phyloP scores from a whole-genome alignment of 2,113 vertebrate species.

The Bostrychus sinensis region DNA sequence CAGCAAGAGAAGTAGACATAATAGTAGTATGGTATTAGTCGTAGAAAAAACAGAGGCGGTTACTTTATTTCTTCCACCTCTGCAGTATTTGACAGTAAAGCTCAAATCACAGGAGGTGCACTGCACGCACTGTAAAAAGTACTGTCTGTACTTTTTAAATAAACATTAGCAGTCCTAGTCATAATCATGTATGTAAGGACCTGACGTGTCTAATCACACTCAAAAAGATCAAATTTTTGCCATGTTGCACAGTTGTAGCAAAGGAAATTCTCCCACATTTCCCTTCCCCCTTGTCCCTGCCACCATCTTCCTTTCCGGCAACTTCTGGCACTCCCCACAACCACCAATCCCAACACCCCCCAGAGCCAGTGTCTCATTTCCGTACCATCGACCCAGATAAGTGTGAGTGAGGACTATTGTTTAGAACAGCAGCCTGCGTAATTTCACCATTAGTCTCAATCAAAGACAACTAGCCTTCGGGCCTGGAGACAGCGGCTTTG shows the following conservation, averaged over 20 bases:
- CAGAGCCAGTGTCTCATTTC: constrained; percentile 44
- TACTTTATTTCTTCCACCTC: too few relatives aligned
- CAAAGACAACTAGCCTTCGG: constrained; percentile 56
- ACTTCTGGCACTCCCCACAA: background rate
- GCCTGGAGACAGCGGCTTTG: constrained; percentile 29
- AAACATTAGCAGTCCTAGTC: background rate
- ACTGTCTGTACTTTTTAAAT: background rate
- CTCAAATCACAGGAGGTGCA: background rate
- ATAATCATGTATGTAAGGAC: background rate
- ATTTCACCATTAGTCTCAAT: constrained; percentile 76
- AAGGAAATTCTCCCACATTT: background rate
- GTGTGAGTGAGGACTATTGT: constrained; percentile 71
- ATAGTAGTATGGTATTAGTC: too few relatives aligned
- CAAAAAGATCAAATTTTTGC: constrained; percentile 7
- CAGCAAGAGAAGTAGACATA: too few relatives aligned
- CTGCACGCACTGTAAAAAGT: background rate
- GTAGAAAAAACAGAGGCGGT: too few relatives aligned
- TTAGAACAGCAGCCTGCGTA: constrained; percentile 66
- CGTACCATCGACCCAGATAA: constrained; percentile 60
- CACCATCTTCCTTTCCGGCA: constrained; percentile 14
- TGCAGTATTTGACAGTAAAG: background rate
- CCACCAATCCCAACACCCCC: constrained; percentile 25
- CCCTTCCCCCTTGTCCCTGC: background rate
- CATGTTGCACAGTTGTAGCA: background rate
- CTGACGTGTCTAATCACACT: background rate